These are phyloP conservation scores for Pteronura brasiliensis DNA, from an alignment of 2,113 vertebrate genomes.

Conservation along the genomic window DNA sequence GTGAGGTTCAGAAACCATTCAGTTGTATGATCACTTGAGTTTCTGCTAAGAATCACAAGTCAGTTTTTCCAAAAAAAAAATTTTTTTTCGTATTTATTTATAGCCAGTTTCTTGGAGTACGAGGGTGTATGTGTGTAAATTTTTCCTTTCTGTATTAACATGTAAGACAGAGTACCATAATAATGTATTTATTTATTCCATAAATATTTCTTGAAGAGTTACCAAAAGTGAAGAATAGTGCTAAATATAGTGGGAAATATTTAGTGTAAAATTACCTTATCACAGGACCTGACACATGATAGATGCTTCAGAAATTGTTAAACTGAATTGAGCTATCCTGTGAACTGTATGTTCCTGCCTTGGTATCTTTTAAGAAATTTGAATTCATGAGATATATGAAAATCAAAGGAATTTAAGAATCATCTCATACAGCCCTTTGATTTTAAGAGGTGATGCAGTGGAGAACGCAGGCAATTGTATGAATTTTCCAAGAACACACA, in stretches of 20 bases:
- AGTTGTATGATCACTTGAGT: background rate
- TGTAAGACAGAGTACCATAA: background rate
- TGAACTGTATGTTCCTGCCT: background rate
- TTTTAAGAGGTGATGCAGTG: background rate
- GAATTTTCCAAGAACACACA: background rate
- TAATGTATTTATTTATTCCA: background rate
- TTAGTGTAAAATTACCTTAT: background rate
- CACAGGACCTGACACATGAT: no score
- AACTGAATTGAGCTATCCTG: background rate
- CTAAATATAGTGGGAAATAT: background rate
- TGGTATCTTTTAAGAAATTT: background rate
- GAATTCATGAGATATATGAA: background rate
- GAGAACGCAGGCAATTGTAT: background rate
- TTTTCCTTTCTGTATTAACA: background rate
- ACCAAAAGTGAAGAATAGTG: background rate
- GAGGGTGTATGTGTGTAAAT: background rate
- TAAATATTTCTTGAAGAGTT: background rate
- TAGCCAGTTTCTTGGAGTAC: background rate
- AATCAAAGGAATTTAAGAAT: background rate
- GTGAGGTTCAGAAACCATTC: background rate
- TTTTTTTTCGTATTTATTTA: background rate
- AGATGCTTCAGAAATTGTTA: background rate
- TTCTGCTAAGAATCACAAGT: background rate
- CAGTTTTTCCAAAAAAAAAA: background rate
- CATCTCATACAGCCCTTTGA: background rate